Percentiles rank a stretch among this genome's conserved stretches.
Evolutionary conservation across 1,140 invertebrate genomes (phyloP).

Genomic region (Formica selysi): DNA sequence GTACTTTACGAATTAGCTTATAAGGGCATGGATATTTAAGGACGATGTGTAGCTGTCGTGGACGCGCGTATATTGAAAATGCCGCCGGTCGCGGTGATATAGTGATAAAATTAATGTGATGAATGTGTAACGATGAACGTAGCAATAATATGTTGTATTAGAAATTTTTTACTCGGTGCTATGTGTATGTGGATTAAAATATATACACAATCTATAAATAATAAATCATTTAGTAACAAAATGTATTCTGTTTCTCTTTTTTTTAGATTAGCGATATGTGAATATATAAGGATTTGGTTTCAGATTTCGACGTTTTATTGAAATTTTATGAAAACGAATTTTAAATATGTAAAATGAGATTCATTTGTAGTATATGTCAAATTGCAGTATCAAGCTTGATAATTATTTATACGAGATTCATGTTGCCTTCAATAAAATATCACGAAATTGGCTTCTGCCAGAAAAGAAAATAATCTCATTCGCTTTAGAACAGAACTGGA

Average conservation of each 20-base stretch:
- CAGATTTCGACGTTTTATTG: neutral
- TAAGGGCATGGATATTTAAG: constrained; percentile 16
- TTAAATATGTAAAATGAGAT: neutral
- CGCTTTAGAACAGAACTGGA: neutral
- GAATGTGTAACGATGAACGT: constrained; percentile 26
- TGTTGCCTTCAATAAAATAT: neutral
- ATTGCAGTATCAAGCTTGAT: neutral
- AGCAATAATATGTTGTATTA: constrained; percentile 53
- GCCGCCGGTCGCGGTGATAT: neutral
- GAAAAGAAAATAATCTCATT: neutral
- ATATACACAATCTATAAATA: constrained; percentile 43
- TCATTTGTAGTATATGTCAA: neutral
- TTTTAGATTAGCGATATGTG: neutral
- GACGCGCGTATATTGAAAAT: constrained; percentile 1
- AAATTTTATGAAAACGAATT: constrained; percentile 1
- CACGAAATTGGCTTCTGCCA: neutral
- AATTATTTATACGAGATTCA: constrained; percentile 6
- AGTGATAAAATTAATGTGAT: constrained; percentile 15
- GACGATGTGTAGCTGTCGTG: constrained; percentile 1
- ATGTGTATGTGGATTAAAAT: constrained; percentile 64
- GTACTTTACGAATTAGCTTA: constrained; percentile 34
- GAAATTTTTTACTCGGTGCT: constrained; percentile 66
- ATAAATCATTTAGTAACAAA: constrained; percentile 52
- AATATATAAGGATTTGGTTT: neutral
- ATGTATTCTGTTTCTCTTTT: neutral